Evolutionary conservation across 2,888 invertebrate species (phyloP), one percentile per base, ranked within the genome.

Genomic region (Lasioglossum vierecki): DNA sequence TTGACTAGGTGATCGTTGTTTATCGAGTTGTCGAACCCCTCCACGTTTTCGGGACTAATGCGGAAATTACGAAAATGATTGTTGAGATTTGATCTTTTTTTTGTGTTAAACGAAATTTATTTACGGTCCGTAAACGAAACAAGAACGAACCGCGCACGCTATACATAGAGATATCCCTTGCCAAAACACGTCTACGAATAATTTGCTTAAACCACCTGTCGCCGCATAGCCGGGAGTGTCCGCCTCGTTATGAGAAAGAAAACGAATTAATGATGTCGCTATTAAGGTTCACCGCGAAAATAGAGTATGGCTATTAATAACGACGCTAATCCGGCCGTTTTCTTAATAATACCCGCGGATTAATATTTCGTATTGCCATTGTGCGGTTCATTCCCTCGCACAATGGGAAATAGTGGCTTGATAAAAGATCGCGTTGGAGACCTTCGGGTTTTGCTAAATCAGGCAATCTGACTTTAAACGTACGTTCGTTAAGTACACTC

Each of bases 101-200:
- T 46, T 22, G 30, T 30, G 70, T 44, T n/a, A 15, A 63, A 57
- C 41, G 76, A 39, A 70, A 57, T 68, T 76, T 80, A 80, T 80
- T 53, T 49, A 77, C 73, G 46, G 41, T 74, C 39, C 76, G 77
- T 82, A 84, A 80, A 82, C 68, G 80, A 82, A 80, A 76, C 82
- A 63, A 68, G 78, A 80, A 79, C 76, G 53, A 70, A 75, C 53
- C 57, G 46, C 76, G 44, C 68, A 44, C 74, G 79, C 87, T 87
- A 87, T 87, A 87, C 35, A 83, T 84, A 85, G 83, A 77, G 79
- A 79, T 79, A 44, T 60, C 73, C 78, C 85, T 85, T 87, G 87
- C 85, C 84, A 85, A 89, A 80, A 81, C 68, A 76, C 80, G 72
- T 83, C 85, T 85, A 75, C 83, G 82, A 89, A 84, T 83, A 88